These are phyloP conservation scores for Ivindomyrus marchei DNA, from an alignment of 2,113 vertebrate species.

Conservation along the genomic window DNA sequence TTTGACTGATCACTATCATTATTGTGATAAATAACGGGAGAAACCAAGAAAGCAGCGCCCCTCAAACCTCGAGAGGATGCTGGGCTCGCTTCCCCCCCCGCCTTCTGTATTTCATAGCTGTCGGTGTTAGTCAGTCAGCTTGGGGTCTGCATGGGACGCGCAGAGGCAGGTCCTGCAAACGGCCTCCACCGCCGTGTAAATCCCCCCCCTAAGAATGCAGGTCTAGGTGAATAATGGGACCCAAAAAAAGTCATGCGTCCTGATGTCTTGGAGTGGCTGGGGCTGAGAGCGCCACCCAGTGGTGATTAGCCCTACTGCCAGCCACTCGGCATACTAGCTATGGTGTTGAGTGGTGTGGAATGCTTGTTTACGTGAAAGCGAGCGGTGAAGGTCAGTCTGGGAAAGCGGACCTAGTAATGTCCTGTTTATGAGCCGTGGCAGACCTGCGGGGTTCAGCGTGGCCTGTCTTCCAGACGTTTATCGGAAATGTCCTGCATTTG, in stretches of 20 bases:
- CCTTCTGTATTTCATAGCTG: neutral
- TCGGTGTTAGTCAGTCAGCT: neutral
- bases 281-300: neutral
- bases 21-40: neutral
- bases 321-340: neutral
- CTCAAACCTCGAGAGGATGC: neutral
- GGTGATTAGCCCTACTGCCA: neutral
- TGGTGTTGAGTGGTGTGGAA: neutral
- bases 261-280: neutral
- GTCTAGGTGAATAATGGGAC: neutral
- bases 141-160: neutral
- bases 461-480: neutral
- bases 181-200: neutral
- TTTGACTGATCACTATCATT: slow-evolving; percentile 11
- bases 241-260: neutral
- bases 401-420: neutral
- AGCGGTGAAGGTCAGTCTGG: neutral
- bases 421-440: neutral
- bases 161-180: neutral
- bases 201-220: neutral
- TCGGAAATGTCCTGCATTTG: neutral
- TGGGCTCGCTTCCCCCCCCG: neutral
- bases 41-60: neutral
- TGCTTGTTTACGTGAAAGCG: neutral
- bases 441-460: neutral